phyloP scores from a whole-genome alignment of 2,113 vertebrate genomes.

The Synodontis membranacea region DNA sequence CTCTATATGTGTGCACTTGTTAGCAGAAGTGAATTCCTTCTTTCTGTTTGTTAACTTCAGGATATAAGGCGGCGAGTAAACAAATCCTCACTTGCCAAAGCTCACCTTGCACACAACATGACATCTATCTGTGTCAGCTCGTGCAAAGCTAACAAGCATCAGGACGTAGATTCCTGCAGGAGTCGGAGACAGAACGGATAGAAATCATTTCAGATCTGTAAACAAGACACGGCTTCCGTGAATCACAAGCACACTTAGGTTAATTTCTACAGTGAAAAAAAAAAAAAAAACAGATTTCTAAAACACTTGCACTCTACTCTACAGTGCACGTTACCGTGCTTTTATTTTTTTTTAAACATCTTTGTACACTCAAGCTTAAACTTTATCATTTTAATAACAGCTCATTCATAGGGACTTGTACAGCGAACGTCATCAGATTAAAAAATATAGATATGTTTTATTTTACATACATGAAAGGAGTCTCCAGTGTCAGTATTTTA shows the following conservation, averaged over 20 bases:
- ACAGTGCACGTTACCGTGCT: background rate
- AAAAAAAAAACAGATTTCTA: background rate
- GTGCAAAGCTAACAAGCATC: constrained; percentile 20
- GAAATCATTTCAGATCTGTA: background rate
- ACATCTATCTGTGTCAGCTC: constrained; percentile 29
- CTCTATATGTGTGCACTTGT: constrained; percentile 1
- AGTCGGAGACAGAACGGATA: background rate
- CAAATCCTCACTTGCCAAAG: background rate
- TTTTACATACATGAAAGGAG: background rate
- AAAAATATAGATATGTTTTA: background rate
- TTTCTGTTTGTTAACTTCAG: constrained; percentile 26
- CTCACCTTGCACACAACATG: constrained; percentile 6
- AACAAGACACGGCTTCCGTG: background rate
- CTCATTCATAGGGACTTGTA: background rate
- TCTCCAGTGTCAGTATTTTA: background rate
- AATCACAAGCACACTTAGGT: background rate
- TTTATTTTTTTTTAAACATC: background rate
- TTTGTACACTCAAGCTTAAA: background rate
- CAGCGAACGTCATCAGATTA: background rate
- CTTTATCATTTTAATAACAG: background rate
- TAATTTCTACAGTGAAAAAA: background rate
- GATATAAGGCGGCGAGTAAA: background rate
- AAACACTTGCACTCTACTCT: background rate
- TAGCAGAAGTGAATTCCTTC: constrained; percentile 7
- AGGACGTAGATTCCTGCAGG: constrained; percentile 7